Evolutionary conservation across 2,797 vertebrate species (phyloP).

Genomic region (Xenopus petersii): DNA sequence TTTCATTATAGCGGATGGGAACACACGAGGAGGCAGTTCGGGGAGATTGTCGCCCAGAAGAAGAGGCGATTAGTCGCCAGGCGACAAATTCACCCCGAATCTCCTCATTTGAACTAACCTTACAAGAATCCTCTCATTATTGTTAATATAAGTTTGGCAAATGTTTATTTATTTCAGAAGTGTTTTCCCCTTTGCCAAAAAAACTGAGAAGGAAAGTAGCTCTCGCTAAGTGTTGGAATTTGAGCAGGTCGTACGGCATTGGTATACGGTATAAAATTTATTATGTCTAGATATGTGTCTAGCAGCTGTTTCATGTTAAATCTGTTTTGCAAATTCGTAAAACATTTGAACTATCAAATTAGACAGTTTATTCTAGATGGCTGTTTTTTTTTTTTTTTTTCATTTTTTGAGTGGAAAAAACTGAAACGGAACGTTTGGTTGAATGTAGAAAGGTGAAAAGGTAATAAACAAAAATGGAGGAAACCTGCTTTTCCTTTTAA

Average conservation of each 20-base stretch:
- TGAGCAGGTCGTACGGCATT: constrained; percentile 32
- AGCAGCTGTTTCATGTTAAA: constrained; percentile 48
- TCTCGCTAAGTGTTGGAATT: constrained; percentile 20
- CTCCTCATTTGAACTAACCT: no score
- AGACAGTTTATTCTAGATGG: constrained; percentile 33
- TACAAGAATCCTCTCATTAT: no score
- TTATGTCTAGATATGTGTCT: constrained; percentile 48
- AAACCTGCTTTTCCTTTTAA: constrained; percentile 3
- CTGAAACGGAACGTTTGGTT: constrained; percentile 17
- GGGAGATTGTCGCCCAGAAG: no score
- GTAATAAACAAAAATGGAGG: neutral
- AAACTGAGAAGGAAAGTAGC: constrained; percentile 25
- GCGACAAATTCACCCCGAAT: no score
- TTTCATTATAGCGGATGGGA: no score
- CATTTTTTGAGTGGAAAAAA: constrained; percentile 7
- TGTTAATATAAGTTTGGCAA: no score
- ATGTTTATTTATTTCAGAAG: neutral
- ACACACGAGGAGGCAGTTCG: no score
- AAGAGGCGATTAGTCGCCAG: no score
- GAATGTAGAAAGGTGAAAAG: constrained; percentile 16
- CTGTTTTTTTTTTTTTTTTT: constrained; percentile 12
- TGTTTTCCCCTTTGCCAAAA: constrained; percentile 9
- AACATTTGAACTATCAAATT: constrained; percentile 47
- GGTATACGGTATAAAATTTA: constrained; percentile 36
- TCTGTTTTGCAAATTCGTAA: constrained; percentile 43